Base-by-base conservation (phyloP, 2,888 invertebrate genomes). In the Chrysolina haemoptera region DNA sequence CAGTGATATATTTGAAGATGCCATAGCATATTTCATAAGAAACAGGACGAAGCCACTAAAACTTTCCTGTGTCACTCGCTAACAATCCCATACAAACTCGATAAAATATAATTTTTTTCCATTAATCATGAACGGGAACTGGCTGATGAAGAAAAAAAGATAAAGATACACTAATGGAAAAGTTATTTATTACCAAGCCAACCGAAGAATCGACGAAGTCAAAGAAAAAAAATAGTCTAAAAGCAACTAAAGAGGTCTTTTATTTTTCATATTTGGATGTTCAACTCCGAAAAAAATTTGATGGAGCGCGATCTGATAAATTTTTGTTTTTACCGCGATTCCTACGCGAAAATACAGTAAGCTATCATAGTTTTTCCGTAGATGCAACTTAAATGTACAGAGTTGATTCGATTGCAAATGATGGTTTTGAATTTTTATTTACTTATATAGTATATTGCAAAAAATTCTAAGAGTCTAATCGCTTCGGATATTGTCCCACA, bases 111-210 rank as follows among this genome's bases (percentile, higher is more conserved):
- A 53, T 53, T 53, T 20, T 20, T 53, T 53, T 2, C 53, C 20
- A 53, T 53, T 12, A 22, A 53, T 53, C 53, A 53, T 53, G 5
- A 53, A 53, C 18, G 20, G 11, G 20, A 53, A 20, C 53, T 53
- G 18, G 18, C 53, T 53, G 53, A 43, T 43, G 43, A 43, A 43
- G 53, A 53, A 53, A 53, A 53, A 53, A 53, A 35, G 20, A 53
- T 53, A 53, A 53, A 53, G 53, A 53, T 53, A 53, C 53, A 53
- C 53, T 53, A 53, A 53, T 53, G 53, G 53, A 53, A 18, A 53
- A 53, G 53, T 53, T 53, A 53, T 53, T 53, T 53, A 53, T 53
- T 53, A 20, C 14, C 20, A 53, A 53, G 20, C 53, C 53, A 53
- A 53, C 53, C 53, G 53, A 18, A 20, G 53, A 53, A 53, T 53